Evolutionary conservation across 2,113 vertebrate species (phyloP), one percentile per base, ranked within the genome.

Genomic region (Passer montanus): DNA sequence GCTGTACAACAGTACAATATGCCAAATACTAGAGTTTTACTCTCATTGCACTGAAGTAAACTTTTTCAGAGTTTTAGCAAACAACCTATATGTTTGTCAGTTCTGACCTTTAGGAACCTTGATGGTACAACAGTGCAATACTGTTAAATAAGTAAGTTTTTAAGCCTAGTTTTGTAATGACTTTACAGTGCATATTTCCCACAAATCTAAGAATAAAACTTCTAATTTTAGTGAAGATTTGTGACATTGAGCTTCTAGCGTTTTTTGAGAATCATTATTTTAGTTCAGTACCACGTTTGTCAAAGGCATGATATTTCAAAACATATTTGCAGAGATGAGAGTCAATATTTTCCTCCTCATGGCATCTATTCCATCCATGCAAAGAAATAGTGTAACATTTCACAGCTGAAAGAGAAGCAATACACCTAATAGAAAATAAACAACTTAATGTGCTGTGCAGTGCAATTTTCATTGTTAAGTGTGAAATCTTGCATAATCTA

Each of bases 381-480:
- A 41, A 85, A 68, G 74, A 84, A 91, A 87, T 0, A 74, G 16
- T 87, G 31, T 35, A 89, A 73, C 49, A 49, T 87, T 84, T 82
- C 75, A 89, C 58, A 93, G 74, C 20, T 85, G 74, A 91, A 89
- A 56, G 69, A 72, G 63, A 76, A 93, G 35, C 46, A 87, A 78
- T 55, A 30, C 10, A 69, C 26, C 9, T 73, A 89, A 87, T 20
- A 89, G 74, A 87, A 94, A 89, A 93, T 85, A 94, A 94, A 22
- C 37, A 87, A 89, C n/a, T 76, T 91, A 89, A 94, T 95, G 87
- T 91, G 46, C 62, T 87, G 26, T 93, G 62, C 62, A 95, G 49
- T 53, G 69, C 26, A 82, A 43, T 79, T 93, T 89, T 87, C 81
- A 62, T 33, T 81, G 49, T 84, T 91, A 82, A 91, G 39, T 37